These are phyloP conservation scores for Caiman crocodilus DNA, from an alignment of 2,797 vertebrate genomes.

Conservation along the genomic window DNA sequence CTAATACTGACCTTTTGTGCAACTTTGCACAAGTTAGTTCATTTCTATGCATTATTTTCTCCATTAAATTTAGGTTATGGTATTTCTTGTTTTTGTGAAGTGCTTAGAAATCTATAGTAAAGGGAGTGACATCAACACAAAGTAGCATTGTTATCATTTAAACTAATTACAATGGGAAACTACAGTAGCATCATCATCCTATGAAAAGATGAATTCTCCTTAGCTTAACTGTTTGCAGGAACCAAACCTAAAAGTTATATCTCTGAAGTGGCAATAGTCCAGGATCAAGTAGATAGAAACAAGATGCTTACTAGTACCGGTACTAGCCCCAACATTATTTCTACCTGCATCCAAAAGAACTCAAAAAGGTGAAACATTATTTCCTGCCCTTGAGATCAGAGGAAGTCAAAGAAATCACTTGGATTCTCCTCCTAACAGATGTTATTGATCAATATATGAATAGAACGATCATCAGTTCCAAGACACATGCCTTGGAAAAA, in stretches of 20 bases:
- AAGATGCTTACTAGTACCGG: neutral
- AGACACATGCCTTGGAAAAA: conserved; percentile 5
- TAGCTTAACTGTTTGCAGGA: conserved; percentile 43
- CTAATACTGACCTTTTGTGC: neutral
- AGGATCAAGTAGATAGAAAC: conserved; percentile 61
- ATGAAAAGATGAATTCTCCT: neutral
- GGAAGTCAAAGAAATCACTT: neutral
- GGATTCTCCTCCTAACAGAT: neutral
- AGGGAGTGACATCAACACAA: neutral
- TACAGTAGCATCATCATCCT: neutral
- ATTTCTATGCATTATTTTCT: neutral
- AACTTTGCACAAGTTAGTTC: neutral
- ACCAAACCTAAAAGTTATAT: conserved; percentile 1
- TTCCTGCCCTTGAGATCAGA: neutral
- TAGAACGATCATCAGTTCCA: neutral
- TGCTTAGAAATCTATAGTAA: neutral
- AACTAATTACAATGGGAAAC: conserved; percentile 58
- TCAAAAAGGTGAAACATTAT: conserved; percentile 57
- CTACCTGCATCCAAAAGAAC: conserved; percentile 56
- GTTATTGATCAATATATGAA: neutral
- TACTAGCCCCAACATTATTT: neutral
- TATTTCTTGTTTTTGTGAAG: neutral
- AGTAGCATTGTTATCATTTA: conserved; percentile 57
- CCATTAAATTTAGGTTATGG: neutral
- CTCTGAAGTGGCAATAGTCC: conserved; percentile 47